Base-by-base conservation (phyloP, 2,113 vertebrate species). In the Rhynchomys soricoides region DNA sequence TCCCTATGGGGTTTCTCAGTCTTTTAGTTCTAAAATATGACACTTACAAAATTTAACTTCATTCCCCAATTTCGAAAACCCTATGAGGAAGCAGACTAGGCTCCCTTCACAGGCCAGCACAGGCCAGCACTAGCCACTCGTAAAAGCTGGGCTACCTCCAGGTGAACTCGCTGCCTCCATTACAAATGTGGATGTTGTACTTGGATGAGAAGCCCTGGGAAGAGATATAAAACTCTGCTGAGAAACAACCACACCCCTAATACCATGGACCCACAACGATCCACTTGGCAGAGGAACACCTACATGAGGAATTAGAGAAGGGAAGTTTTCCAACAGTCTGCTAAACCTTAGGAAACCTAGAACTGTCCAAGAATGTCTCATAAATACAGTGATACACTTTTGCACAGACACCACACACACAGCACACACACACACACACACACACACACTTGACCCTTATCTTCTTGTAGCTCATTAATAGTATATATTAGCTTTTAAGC, bases 31-130 rank as follows among this genome's bases (percentile, higher is more conserved):
- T 98, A 93, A 96, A 97, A 96, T 95, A 48, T 82, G 89, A 95
- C 37, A 40, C 74, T 91, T 91, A 68, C 17, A 96, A 97, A 97
- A 98, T 97, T 97, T 95, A 91, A 97, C 96, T 98, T 97, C 79
- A 97, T 82, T 79, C 82, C 64, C 87, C 82, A 97, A 97, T 95
- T 95, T 91, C 86, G 93, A 89, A 92, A 92, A 78, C 48, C 43
- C 81, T 89, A 31, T 11, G 50, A 95, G 86, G 66, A 43, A 57
- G 79, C 48, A 57, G 79, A 50, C 59, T 74, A 11, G 66, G 43
- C 21, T 93, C 37, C 37, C 19, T 92, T 55, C 26, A 94, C 55
- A 59, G 85, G 40, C 22, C 29, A 74, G n/a, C n/a, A n/a, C n/a
- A n/a, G 6, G 40, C 22, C 29, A 70, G 5, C 7, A 40, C 31